A percentile compares a stretch with the other conserved stretches of the same genome.
Evolutionary conservation across 1,140 invertebrate species (phyloP).

Genomic region (Trichogramma pretiosum): DNA sequence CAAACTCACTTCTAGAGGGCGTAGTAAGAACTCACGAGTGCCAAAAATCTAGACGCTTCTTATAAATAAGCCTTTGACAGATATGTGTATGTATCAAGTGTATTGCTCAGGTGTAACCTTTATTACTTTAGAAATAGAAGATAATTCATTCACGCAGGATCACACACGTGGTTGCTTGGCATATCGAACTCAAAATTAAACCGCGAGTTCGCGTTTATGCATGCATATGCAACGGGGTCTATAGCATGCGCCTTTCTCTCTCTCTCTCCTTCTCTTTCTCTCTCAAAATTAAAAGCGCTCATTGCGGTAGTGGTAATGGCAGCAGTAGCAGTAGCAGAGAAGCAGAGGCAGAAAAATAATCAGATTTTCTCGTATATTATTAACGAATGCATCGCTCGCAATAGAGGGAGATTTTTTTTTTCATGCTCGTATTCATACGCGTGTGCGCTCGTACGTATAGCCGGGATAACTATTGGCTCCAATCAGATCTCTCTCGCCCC

Average conservation of each 20-base stretch:
- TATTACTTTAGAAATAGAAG: no score
- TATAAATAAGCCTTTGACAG: conserved; percentile 1
- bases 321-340: no score
- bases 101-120: no score
- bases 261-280: no score
- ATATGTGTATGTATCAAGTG: conserved; percentile 27
- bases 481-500: conserved; percentile 28
- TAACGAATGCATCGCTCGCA: conserved; percentile 31
- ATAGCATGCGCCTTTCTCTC: no score
- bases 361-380: conserved; percentile 44
- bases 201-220: conserved; percentile 20
- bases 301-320: no score
- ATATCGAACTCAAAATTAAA: conserved; percentile 36
- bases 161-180: no score
- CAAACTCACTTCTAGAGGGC: background rate
- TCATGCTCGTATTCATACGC: no score
- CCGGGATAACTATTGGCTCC: conserved; percentile 37
- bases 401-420: no score
- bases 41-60: conserved; percentile 1
- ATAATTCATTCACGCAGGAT: no score
- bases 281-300: conserved; percentile 41
- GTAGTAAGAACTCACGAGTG: no score
- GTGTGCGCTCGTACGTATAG: conserved; percentile 20
- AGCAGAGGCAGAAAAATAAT: conserved; percentile 45
- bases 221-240: conserved; percentile 5